These are phyloP conservation scores for Telmatherina bonti DNA, from an alignment of 2,797 vertebrate genomes.

Conservation along the genomic window DNA sequence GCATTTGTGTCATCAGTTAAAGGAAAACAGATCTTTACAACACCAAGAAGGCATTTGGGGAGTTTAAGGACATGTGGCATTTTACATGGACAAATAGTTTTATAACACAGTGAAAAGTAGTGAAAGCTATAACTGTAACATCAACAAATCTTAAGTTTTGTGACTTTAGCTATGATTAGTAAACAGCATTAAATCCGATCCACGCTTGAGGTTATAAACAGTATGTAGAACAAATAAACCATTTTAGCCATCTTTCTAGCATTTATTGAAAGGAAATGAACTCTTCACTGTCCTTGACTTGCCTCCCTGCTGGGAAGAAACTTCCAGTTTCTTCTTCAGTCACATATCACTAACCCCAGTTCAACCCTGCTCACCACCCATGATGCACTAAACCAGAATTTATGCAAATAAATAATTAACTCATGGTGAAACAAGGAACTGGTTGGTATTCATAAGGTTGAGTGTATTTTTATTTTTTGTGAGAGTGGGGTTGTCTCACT, in stretches of 20 bases:
- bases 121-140: no score
- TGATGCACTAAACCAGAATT: slow-evolving; percentile 29
- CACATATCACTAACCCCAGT: slow-evolving; percentile 13
- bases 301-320: neutral
- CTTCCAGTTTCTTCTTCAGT: slow-evolving; percentile 13
- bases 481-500: slow-evolving; percentile 2
- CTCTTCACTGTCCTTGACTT: neutral
- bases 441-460: slow-evolving; percentile 66
- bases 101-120: no score
- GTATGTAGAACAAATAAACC: neutral
- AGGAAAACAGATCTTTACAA: no score
- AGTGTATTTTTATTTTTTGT: slow-evolving; percentile 19
- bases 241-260: neutral
- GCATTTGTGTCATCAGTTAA: no score
- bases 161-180: neutral
- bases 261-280: neutral
- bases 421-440: slow-evolving; percentile 58
- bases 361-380: slow-evolving; percentile 15
- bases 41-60: neutral
- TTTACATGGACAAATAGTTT: no score
- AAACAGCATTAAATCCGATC: neutral
- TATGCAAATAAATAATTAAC: slow-evolving; percentile 72
- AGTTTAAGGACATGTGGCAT: neutral
- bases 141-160: no score
- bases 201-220: neutral